Conservation (phyloP, 1,140 invertebrate species). For the Yoshiicerus persimilis region DNA sequence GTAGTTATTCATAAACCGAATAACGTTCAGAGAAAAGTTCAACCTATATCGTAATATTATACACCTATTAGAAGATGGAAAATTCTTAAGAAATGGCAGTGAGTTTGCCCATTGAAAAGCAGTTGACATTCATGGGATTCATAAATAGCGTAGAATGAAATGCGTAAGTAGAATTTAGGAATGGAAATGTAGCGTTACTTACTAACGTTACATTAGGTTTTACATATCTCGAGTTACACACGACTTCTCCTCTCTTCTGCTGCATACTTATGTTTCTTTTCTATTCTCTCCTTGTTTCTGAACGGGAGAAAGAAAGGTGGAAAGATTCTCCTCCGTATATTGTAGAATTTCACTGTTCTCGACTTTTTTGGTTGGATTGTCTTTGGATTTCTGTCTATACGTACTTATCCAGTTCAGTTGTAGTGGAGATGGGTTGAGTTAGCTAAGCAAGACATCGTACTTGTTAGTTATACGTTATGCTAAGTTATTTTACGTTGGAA, state of each 20-base stretch:
- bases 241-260: not conserved
- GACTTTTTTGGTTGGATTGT: not conserved
- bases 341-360: not conserved
- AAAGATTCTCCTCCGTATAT: not conserved
- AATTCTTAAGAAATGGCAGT: not conserved
- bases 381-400: not conserved
- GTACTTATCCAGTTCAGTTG: not conserved
- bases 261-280: not conserved
- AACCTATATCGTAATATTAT: no score
- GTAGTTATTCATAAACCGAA: no score
- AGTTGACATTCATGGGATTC: not conserved
- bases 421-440: not conserved
- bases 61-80: not conserved
- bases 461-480: not conserved
- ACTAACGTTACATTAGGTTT: not conserved
- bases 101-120: not conserved
- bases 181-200: not conserved
- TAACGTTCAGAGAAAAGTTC: no score
- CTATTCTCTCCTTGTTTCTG: not conserved
- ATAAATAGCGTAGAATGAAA: slow-evolving; percentile 8
- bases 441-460: not conserved
- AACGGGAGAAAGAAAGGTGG: not conserved
- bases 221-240: not conserved
- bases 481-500: not conserved
- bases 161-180: slow-evolving; percentile 12